Base-by-base conservation (phyloP, 2,113 vertebrate species). In the Rhadina sibilatrix region DNA sequence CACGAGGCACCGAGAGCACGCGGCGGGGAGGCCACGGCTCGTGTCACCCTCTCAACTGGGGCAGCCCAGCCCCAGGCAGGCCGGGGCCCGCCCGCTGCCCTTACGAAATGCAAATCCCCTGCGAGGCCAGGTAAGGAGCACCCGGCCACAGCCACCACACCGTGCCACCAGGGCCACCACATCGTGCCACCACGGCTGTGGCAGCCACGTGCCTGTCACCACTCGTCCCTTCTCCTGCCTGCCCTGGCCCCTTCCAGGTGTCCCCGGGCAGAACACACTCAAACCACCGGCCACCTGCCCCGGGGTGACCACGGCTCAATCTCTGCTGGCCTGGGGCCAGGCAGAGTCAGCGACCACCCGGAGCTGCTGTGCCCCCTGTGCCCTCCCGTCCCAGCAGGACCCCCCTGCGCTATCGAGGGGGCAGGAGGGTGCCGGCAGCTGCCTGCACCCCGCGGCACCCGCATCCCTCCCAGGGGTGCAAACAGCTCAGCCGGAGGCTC, bases 11-110 rank as follows among this genome's bases (percentile, higher is more conserved):
- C 35, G 2, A 12, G 56, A 91, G 56, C 82, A 59, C 1, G 33
- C 30, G 19, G 88, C 9, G 0, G 40, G 0, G 22, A 38, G 57
- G 79, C 61, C 30, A 54, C 19, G 1, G 76, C 10, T 5, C 18
- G 24, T 59, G 93, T 84, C 89, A 61, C 59, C 61, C 4, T 19
- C 78, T n/a, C 30, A 2, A 53, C 57, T 1, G 59, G 38, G 25
- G 46, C 63, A 66, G 87, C 92, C 83, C 92, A 83, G 68, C 90
- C 90, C 75, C 40, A 16, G 93, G 46, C 96, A 94, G 69, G 96
- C 83, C 74, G 15, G 68, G 90, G 15, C 92, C 64, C 54, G 49
- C 63, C 92, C 4, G 1, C 1, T 8, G 52, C 10, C 54, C 14
- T 81, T 93, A 94, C 7, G 84, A 87, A 95, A 92, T 4, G 12